A percentile compares a stretch with the other conserved stretches of the same genome.
Evolutionary conservation across 2,113 vertebrate species (phyloP).

Genomic region (Urocynchramus pylzowi): DNA sequence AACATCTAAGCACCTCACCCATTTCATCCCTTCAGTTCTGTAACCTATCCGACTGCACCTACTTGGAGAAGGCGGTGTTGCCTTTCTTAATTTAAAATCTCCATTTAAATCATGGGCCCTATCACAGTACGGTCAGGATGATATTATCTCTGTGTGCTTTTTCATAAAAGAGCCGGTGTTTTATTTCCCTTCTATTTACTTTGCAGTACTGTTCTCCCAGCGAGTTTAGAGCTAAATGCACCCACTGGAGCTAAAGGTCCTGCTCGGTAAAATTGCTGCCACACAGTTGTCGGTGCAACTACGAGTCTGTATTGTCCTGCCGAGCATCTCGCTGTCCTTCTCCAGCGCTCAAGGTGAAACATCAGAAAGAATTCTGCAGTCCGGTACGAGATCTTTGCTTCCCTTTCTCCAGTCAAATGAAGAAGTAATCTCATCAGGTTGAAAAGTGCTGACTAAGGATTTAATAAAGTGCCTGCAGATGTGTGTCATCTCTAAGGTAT

Average conservation of each 20-base stretch:
- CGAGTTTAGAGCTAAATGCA: constrained; percentile 28
- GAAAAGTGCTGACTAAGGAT: constrained; percentile 90
- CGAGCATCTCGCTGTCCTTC: constrained; percentile 61
- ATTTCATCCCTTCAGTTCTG: background rate
- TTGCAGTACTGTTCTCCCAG: background rate
- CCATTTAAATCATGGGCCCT: constrained; percentile 10
- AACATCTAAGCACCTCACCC: background rate
- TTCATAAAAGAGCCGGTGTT: constrained; percentile 54
- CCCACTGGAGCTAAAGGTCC: constrained; percentile 31
- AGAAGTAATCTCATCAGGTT: constrained; percentile 92
- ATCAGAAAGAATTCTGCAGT: constrained; percentile 80
- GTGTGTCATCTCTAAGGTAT: constrained; percentile 91
- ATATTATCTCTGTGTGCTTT: constrained; percentile 34
- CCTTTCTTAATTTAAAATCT: constrained; percentile 56
- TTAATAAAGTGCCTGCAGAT: constrained; percentile 91
- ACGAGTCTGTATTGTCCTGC: constrained; percentile 15
- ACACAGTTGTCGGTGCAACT: background rate
- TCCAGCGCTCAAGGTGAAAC: constrained; percentile 78
- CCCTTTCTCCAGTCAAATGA: constrained; percentile 86
- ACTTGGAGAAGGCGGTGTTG: background rate
- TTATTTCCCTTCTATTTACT: constrained; percentile 64
- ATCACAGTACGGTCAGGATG: background rate
- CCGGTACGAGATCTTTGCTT: constrained; percentile 78
- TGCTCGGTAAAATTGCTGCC: constrained; percentile 24
- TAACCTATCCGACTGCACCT: constrained; percentile 19